These are phyloP conservation scores for Xenopus borealis DNA, from an alignment of 2,113 vertebrate genomes.

Conservation along the genomic window DNA sequence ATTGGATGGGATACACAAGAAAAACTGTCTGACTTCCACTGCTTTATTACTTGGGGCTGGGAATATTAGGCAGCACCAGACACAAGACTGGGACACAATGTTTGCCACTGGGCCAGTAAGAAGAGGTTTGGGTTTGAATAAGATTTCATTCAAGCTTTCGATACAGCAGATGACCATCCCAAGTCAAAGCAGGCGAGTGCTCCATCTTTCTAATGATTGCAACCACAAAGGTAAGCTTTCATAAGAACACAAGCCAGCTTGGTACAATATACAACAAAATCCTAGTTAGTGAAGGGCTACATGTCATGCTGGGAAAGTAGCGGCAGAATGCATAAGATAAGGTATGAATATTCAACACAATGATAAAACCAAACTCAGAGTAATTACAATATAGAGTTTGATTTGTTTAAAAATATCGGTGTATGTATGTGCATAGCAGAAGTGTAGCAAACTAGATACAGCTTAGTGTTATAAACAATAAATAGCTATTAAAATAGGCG, in stretches of 20 bases:
- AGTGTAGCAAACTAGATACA: too few species aligned
- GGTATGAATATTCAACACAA: too few species aligned
- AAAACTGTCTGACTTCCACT: conserved; percentile 20
- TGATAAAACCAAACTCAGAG: too few species aligned
- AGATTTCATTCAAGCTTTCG: background rate
- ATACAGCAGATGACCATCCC: background rate
- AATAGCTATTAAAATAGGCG: too few species aligned
- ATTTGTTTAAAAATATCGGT: too few species aligned
- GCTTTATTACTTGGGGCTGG: background rate
- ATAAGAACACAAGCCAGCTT: background rate
- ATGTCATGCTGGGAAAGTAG: too few species aligned
- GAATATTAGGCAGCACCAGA: conserved; percentile 12
- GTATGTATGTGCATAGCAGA: too few species aligned
- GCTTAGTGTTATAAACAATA: too few species aligned
- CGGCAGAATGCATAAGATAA: too few species aligned
- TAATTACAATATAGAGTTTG: too few species aligned
- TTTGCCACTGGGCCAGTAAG: conserved; percentile 8
- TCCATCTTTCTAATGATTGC: background rate
- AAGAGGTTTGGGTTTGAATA: conserved; percentile 4
- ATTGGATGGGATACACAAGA: conserved; percentile 17
- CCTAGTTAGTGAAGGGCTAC: too few species aligned
- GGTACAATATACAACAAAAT: too few species aligned
- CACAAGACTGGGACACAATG: conserved; percentile 10
- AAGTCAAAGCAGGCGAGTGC: background rate
- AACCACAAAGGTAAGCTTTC: conserved; percentile 18